Evolutionary conservation across 1,140 invertebrate genomes (phyloP).

Genomic region (Drosophila yakuba): DNA sequence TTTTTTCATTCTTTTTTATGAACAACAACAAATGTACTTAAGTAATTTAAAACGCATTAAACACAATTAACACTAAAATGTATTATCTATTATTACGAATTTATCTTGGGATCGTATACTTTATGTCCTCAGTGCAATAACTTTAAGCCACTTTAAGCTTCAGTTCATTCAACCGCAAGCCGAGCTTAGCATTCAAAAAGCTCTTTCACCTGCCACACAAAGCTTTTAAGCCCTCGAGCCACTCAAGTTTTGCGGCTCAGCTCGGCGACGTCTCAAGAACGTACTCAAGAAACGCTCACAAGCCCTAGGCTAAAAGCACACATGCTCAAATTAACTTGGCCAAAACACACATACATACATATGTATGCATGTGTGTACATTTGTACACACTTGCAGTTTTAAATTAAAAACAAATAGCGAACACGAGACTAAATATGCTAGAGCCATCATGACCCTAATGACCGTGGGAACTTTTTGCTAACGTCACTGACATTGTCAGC

Average conservation of each 20-base stretch:
- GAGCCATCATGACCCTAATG: conserved; percentile 68
- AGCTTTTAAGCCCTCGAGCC: conserved; percentile 49
- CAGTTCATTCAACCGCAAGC: conserved; percentile 67
- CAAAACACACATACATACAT: background rate
- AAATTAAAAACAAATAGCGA: conserved; percentile 69
- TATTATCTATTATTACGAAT: no score
- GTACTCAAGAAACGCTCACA: conserved; percentile 45
- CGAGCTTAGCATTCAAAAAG: conserved; percentile 45
- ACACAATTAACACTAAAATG: no score
- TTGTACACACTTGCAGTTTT: conserved; percentile 25
- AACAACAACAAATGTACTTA: no score
- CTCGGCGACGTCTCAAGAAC: conserved; percentile 59
- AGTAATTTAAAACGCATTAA: no score
- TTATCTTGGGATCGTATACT: no score
- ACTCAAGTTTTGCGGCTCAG: conserved; percentile 53
- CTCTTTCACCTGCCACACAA: conserved; percentile 37
- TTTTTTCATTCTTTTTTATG: no score
- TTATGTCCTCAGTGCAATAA: conserved; percentile 3
- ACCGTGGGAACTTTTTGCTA: conserved; percentile 70
- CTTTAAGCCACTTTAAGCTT: conserved; percentile 12
- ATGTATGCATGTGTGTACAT: background rate
- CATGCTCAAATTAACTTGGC: conserved; percentile 9
- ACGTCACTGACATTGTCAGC: conserved; percentile 44
- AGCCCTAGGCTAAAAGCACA: conserved; percentile 11
- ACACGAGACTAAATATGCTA: conserved; percentile 64